Evolutionary conservation across 2,113 vertebrate species (phyloP), one percentile per base, ranked within the genome.

Genomic region (Anarrhichthys ocellatus): DNA sequence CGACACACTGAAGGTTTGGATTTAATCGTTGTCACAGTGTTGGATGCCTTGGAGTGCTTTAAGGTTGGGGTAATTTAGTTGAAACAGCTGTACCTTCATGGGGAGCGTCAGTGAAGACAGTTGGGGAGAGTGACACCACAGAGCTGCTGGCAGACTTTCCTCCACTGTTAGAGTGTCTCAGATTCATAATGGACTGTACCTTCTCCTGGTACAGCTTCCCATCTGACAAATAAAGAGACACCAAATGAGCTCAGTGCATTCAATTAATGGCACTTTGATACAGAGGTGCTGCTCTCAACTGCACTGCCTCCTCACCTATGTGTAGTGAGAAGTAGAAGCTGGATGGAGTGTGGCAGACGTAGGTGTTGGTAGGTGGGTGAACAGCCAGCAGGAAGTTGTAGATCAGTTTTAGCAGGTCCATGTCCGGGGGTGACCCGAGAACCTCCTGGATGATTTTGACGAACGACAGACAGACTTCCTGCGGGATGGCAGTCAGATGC

Each of bases 361-460:
- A 99, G 91, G 98, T 99, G 93, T 99, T 99, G 81, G 98, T 99
- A 32, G 98, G 97, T 73, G 98, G 98, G 89, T 99, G 98, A 81
- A 99, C 97, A 34, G 98, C 97, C 92, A 99, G 92, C 76, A 99
- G 97, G 91, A 99, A 99, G 93, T 96, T 97, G 94, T 96, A 99
- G 91, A 99, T 95, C 78, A 99, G 74, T 52, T 94, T 96, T 68
- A 99, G 94, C 71, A 99, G 91, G 81, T 98, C 97, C 93, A 99
- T 90, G 85, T 99, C 98, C 24, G 98, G 98, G 67, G 98, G 98
- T 44, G 98, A 99, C 48, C 98, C 98, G 76, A 99, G 96, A 1
- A 99, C 97, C 93, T 99, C 98, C 92, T 99, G 97, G 94, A 98
- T 98, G 92, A 99, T 99, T 95, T 97, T 99, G 93, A 99, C 96